Evolutionary conservation across 2,888 invertebrate genomes (phyloP).

Genomic region (Spodoptera littoralis): DNA sequence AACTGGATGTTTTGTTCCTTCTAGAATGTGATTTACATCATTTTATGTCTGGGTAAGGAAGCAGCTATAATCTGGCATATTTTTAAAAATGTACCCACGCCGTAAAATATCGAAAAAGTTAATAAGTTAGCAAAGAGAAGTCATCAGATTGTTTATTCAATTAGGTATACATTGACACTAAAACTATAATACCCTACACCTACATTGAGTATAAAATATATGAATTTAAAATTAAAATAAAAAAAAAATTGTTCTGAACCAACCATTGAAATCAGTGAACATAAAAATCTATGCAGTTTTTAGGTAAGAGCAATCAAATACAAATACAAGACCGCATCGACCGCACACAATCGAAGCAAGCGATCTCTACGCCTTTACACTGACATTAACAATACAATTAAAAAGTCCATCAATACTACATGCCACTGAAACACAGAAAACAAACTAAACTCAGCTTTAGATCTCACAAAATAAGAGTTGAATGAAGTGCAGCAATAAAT

Average conservation of each 20-base stretch:
- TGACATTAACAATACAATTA: slow-evolving; percentile 87
- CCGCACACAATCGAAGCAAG: slow-evolving; percentile 84
- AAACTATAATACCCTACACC: no score
- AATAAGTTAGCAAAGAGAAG: no score
- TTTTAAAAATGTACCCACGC: no score
- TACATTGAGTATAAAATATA: no score
- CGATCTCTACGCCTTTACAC: slow-evolving; percentile 87
- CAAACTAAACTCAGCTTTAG: slow-evolving; percentile 61
- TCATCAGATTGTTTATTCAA: no score
- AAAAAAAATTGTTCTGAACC: slow-evolving; percentile 21
- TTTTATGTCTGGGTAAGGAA: no score
- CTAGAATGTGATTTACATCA: no score
- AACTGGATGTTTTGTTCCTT: no score
- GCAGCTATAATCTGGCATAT: no score
- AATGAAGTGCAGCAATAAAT: slow-evolving; percentile 9
- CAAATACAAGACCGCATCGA: slow-evolving; percentile 72
- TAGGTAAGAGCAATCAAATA: slow-evolving; percentile 65
- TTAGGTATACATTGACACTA: no score
- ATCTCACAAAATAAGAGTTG: slow-evolving; percentile 47
- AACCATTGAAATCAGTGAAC: slow-evolving; percentile 44
- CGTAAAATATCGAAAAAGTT: no score
- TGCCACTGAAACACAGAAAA: slow-evolving; percentile 37
- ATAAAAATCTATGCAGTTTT: slow-evolving; percentile 50
- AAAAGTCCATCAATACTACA: slow-evolving; percentile 80
- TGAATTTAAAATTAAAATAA: neutral